Evolutionary conservation across 2,888 invertebrate genomes (phyloP).

Genomic region (Xylota segnis): DNA sequence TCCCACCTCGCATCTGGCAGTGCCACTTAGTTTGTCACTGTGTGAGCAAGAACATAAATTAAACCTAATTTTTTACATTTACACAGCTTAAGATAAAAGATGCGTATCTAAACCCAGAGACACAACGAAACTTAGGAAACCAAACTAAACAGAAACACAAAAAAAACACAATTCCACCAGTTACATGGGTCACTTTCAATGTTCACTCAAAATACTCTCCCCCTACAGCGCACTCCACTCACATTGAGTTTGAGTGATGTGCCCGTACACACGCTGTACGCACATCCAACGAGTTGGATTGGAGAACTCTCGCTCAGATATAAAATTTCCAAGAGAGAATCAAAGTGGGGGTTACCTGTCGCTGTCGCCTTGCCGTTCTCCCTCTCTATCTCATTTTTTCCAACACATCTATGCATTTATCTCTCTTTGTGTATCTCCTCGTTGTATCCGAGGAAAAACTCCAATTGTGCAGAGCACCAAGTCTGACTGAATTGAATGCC

Average conservation of each 20-base stretch:
- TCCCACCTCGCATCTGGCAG: constrained; percentile 59
- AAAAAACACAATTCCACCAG: constrained; percentile 9
- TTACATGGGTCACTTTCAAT: constrained; percentile 33
- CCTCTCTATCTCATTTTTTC: constrained; percentile 46
- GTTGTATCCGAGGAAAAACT: constrained; percentile 59
- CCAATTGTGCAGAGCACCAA: constrained; percentile 61
- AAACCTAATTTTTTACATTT: constrained; percentile 70
- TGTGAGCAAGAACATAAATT: constrained; percentile 62
- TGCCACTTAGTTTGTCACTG: constrained; percentile 44
- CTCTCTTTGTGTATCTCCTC: constrained; percentile 32
- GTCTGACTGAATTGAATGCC: constrained; percentile 62
- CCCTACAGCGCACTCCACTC: constrained; percentile 36
- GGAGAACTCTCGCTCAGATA: constrained; percentile 55
- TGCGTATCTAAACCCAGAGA: constrained; percentile 64
- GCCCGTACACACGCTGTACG: constrained; percentile 23
- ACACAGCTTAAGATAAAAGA: constrained; percentile 74
- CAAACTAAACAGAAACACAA: constrained; percentile 18
- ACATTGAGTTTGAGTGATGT: constrained; percentile 37
- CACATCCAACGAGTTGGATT: constrained; percentile 18
- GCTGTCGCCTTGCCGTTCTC: constrained; percentile 18
- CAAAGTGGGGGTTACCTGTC: constrained; percentile 57
- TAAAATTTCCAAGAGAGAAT: constrained; percentile 26
- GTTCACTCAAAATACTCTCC: constrained; percentile 68
- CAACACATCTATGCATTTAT: constrained; percentile 42
- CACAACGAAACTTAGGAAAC: constrained; percentile 39